phyloP scores from a whole-genome alignment of 30 jellyfish, hydroid and myxozoan genomes.

The Cassiopea andromeda region DNA sequence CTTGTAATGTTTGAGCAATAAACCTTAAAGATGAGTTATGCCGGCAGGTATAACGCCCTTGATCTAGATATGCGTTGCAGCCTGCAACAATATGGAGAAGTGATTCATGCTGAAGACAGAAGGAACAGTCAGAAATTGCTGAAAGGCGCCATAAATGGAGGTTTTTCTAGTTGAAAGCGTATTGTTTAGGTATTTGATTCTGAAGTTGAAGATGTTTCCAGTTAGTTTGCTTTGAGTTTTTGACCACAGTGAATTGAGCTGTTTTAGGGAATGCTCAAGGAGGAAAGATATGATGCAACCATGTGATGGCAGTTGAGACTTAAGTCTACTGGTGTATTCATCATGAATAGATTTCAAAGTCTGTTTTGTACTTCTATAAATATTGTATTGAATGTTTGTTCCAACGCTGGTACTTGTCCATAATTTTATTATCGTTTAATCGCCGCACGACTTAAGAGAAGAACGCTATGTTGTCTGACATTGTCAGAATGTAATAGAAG shows the following conservation, averaged over 20 bases:
- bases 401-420: neutral
- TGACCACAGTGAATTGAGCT: neutral
- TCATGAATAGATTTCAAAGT: neutral
- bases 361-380: neutral
- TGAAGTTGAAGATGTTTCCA: neutral
- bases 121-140: slow-evolving; percentile 1
- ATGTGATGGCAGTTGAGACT: neutral
- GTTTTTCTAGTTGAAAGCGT: neutral
- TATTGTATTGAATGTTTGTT: neutral
- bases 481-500: neutral
- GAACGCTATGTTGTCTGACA: neutral
- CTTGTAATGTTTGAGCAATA: neutral
- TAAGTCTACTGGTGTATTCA: neutral
- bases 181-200: neutral
- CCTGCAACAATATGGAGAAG: neutral
- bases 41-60: neutral
- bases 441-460: neutral
- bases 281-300: neutral
- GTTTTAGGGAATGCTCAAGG: neutral
- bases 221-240: neutral
- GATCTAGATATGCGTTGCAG: neutral
- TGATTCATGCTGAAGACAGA: neutral
- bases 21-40: neutral
- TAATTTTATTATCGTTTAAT: neutral
- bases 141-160: neutral